These are phyloP conservation scores for Andrena fulva DNA, from an alignment of 2,888 invertebrate species.

Conservation along the genomic window DNA sequence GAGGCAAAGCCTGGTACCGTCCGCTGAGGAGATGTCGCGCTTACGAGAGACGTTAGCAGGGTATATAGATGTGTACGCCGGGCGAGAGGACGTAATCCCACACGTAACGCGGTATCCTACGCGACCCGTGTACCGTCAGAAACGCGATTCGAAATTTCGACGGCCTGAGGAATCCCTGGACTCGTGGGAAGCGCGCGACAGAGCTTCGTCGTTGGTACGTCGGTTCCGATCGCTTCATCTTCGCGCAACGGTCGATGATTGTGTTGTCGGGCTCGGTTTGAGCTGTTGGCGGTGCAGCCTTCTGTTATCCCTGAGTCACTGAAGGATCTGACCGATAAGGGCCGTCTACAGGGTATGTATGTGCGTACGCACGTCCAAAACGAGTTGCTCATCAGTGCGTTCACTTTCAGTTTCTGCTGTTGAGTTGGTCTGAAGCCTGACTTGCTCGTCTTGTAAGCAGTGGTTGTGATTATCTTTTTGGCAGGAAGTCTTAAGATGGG, in stretches of 20 bases:
- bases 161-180: constrained; percentile 9
- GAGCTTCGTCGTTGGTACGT: constrained; percentile 17
- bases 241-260: constrained; percentile 23
- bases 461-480: no score
- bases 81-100: constrained; percentile 65
- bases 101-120: constrained; percentile 66
- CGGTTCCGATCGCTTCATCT: constrained; percentile 33
- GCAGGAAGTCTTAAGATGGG: no score
- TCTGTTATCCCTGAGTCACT: no score
- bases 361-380: no score
- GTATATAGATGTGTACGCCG: constrained; percentile 57
- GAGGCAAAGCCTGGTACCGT: constrained; percentile 59
- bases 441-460: no score
- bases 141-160: constrained; percentile 47
- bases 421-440: no score
- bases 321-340: no score
- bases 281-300: no score
- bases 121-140: constrained; percentile 11
- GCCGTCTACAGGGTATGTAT: no score
- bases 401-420: no score
- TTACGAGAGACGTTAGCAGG: constrained; percentile 61
- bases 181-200: not conserved
- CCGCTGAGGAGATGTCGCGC: constrained; percentile 61
- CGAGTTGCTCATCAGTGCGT: no score
- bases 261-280: not conserved